Evolutionary conservation across 2,797 vertebrate genomes (phyloP), one percentile per base, ranked within the genome.

Genomic region (Melanotaenia boesemani): DNA sequence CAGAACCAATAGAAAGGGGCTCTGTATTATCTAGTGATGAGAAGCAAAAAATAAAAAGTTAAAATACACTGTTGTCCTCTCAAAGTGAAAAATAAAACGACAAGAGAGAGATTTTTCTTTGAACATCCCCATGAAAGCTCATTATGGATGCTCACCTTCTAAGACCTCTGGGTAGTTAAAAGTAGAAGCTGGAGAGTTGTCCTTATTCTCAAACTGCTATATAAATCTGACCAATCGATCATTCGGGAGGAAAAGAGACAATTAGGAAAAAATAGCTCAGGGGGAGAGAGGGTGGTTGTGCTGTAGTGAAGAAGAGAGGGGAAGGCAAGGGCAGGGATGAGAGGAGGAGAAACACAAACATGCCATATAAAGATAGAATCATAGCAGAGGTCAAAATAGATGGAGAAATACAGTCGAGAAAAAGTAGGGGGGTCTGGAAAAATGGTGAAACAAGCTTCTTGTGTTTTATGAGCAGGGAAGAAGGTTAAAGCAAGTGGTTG

Each of bases 401-500:
- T 81, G 79, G 84, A 77, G 76, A 81, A 81, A 89, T 78, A 80
- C 72, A 79, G 77, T 67, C 55, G 78, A 73, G 72, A 80, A 64
- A 74, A 0, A 54, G 75, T 66, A 34, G 59, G 16, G 34, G 54
- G 7, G 41, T 16, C 18, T 20, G 52, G 72, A 52, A 50, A 59
- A 36, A 41, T 63, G 69, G 81, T 69, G 74, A 71, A 76, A 66
- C 67, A 74, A 65, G 84, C 82, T 79, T 84, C 72, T 73, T 80
- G 77, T 80, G 75, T 84, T 92, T 91, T 91, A 92, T 67, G 85
- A 83, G 79, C 64, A 44, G 58, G 74, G 70, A 82, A 88, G 86
- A 88, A 90, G 90, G 92, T 91, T 91, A 90, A 91, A 91, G 89
- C 87, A 92, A 88, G 88, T 70, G 78, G 78, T 55, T 72, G 77